Conservation (phyloP, 2,888 invertebrate species). For the Hanleya hanleyi region DNA sequence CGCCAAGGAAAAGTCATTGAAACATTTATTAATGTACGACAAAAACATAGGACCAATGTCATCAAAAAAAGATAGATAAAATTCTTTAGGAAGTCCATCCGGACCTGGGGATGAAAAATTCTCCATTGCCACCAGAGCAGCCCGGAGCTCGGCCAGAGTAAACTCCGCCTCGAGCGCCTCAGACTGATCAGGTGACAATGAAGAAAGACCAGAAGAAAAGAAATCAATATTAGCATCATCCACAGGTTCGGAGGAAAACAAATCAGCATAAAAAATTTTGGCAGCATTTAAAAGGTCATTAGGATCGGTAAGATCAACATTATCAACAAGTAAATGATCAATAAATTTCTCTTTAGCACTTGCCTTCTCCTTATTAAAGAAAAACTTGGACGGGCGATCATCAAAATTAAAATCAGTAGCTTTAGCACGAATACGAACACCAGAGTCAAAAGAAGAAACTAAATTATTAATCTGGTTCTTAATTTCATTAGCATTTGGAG, state of each 20-base stretch:
- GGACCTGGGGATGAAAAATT: not conserved
- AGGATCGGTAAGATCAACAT: not conserved
- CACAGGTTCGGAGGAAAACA: not conserved
- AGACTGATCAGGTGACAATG: not conserved
- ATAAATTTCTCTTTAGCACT: not conserved
- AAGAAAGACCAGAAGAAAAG: not conserved
- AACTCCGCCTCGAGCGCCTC: not conserved
- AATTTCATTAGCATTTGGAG: not conserved
- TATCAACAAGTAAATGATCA: not conserved
- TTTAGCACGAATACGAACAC: not conserved
- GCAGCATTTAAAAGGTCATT: not conserved
- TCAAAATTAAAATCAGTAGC: not conserved
- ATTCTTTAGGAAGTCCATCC: not conserved
- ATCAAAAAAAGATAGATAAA: not conserved
- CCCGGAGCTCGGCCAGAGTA: not conserved
- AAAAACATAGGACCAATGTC: not conserved
- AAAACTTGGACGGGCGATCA: not conserved
- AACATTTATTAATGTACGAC: not conserved
- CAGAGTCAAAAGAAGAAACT: not conserved
- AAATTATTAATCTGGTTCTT: not conserved
- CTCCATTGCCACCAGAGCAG: not conserved
- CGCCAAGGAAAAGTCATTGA: not conserved
- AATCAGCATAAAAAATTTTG: not conserved
- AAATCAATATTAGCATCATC: not conserved
- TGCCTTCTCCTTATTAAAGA: not conserved